Conservation (phyloP, 2,888 invertebrate species). For the Sepiola atlantica region DNA sequence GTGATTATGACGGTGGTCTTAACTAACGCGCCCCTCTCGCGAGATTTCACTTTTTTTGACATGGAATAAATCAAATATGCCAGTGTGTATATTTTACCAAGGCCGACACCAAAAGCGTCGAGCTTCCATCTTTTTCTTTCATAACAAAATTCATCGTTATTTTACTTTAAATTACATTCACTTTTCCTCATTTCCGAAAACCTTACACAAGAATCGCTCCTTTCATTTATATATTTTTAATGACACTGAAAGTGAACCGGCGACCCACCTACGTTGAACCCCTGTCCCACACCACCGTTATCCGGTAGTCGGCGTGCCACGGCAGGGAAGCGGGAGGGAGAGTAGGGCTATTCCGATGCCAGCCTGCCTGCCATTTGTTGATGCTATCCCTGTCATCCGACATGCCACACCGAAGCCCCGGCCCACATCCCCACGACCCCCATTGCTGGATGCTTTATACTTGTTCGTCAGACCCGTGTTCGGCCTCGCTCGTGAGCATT, state of each 20-base stretch:
- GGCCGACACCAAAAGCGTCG: background rate
- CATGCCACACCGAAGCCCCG: background rate
- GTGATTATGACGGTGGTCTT: background rate
- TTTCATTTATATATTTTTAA: background rate
- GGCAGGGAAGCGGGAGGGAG: background rate
- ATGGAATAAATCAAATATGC: constrained; percentile 1
- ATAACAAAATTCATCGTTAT: background rate
- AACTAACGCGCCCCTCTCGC: background rate
- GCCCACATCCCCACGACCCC: no score
- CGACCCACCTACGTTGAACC: background rate
- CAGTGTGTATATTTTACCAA: background rate
- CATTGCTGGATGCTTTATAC: background rate
- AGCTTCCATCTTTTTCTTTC: background rate
- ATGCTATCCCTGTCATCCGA: background rate
- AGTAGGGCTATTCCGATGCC: background rate
- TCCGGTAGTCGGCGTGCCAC: background rate
- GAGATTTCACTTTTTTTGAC: constrained; percentile 32
- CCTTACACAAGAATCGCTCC: background rate
- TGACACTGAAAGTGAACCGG: background rate
- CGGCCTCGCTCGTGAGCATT: background rate
- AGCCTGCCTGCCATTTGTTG: background rate
- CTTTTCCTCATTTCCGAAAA: background rate
- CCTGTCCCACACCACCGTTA: background rate
- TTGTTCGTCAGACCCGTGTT: background rate
- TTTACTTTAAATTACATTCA: no score